Evolutionary conservation across 2,113 vertebrate species (phyloP), one percentile per base, ranked within the genome.

Genomic region (Silurus glanis): DNA sequence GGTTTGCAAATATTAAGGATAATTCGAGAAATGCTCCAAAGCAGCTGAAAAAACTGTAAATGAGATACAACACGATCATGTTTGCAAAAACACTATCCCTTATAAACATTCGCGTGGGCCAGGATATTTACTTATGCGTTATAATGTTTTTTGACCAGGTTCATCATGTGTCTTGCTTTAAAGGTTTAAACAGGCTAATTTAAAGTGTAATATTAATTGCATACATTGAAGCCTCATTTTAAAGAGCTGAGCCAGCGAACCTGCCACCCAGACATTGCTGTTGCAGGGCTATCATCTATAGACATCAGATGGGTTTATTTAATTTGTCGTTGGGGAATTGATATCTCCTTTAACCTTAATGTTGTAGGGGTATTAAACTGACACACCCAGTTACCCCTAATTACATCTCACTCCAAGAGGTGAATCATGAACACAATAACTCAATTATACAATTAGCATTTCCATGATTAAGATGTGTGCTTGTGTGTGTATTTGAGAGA

Each of bases 361-460:
- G 76, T 23, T 74, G 56, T 45, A 71, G 75, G 80, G 49, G 72
- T 59, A 80, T 85, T 82, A 62, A 83, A 85, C 62, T 87, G 85
- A 86, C 87, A 88, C 82, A 83, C 88, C 86, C 87, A 76, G 83
- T 83, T 84, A 86, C 71, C 23, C 23, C 61, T 90, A 92, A 92
- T 89, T 87, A 85, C 74, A 90, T 89, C 85, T 86, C 74, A 89
- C 61, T 74, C 88, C 79, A 87, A 87, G 85, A 89, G 90, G 86
- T 89, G 83, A 92, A 91, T 90, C 86, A 86, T 69, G 17, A 88
- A 90, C 87, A 90, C 87, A 87, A 89, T 89, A 88, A 92, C 90
- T 91, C 80, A 90, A 91, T 92, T 91, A 91, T 84, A 71, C 58
- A 82, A 90, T 89, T 92, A 88, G 86, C 85, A 91, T 90, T 91